These are phyloP conservation scores for Lithobates pipiens DNA, from an alignment of 2,797 vertebrate species.

Conservation along the genomic window DNA sequence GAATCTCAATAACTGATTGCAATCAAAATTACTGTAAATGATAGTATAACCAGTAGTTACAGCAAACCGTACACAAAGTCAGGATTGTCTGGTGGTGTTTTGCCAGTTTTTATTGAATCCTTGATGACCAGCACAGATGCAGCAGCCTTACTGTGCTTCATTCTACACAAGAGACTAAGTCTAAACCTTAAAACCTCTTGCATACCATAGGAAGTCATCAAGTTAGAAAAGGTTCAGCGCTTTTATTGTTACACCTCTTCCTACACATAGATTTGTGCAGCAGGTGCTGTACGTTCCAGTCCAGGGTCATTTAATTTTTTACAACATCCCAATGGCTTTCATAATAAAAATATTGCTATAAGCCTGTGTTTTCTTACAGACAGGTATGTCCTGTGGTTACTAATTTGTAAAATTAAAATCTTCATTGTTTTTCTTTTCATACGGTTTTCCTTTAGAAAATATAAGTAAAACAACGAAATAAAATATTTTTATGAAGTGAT, in stretches of 20 bases:
- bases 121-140: not conserved
- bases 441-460: constrained; percentile 3
- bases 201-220: constrained; percentile 17
- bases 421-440: constrained; percentile 2
- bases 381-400: constrained; percentile 15
- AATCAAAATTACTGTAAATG: not conserved
- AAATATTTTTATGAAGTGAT: constrained; percentile 31
- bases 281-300: constrained; percentile 34
- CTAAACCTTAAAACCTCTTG: constrained; percentile 21
- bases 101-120: not conserved
- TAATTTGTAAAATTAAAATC: constrained; percentile 32
- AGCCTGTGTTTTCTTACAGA: constrained; percentile 5
- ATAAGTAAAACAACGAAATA: constrained; percentile 4
- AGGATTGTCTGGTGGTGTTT: not conserved
- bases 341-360: constrained; percentile 12
- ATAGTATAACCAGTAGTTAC: not conserved
- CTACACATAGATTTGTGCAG: not conserved
- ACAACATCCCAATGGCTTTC: constrained; percentile 30
- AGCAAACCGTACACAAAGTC: not conserved
- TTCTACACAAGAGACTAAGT: not conserved
- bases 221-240: constrained; percentile 1
- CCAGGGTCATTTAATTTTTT: constrained; percentile 25
- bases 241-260: constrained; percentile 29
- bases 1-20: too few relatives aligned
- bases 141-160: not conserved